A percentile compares a stretch with the other conserved stretches of the same genome.
These are phyloP conservation scores for Ianthella basta DNA, from an alignment of 37 sponge, comb jelly and placozoan genomes.

Conservation along the genomic window DNA sequence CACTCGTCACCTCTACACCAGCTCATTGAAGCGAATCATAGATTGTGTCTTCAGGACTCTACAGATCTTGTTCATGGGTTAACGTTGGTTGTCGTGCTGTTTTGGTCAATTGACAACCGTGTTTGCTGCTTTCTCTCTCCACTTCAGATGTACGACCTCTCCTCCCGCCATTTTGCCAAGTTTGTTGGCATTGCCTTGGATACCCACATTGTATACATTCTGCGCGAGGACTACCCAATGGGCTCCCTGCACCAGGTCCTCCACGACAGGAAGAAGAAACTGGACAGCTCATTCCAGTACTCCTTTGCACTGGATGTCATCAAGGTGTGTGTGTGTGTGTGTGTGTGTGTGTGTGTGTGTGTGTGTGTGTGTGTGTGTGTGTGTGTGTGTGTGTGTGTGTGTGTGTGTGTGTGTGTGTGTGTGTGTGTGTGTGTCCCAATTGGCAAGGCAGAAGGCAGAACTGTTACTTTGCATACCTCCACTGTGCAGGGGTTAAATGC, in stretches of 20 bases:
- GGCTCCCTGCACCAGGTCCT: not conserved
- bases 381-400: too few relatives aligned
- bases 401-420: not conserved
- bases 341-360: too few relatives aligned
- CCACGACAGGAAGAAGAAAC: not conserved
- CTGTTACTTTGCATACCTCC: not conserved
- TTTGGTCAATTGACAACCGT: not conserved
- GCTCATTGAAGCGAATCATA: too few relatives aligned
- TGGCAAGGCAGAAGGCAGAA: too few relatives aligned
- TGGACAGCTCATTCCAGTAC: slow-evolving; percentile 1
- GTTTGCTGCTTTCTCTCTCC: not conserved
- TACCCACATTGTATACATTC: not conserved
- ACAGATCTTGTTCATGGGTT: too few relatives aligned
- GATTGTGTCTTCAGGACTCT: too few relatives aligned
- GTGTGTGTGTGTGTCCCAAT: not conserved
- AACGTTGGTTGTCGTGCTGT: not conserved
- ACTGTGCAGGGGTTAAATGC: not conserved
- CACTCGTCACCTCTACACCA: too few relatives aligned
- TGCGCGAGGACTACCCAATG: not conserved
- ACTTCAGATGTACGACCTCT: not conserved
- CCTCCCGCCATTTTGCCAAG: not conserved
- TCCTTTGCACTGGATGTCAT: slow-evolving; percentile 11
- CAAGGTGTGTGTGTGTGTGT: not conserved
- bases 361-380: too few relatives aligned
- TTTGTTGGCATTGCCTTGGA: not conserved